Percentiles rank a stretch among this genome's conserved stretches.
Conservation (phyloP, 2,797 vertebrate genomes). For the Thaleichthys pacificus region DNA sequence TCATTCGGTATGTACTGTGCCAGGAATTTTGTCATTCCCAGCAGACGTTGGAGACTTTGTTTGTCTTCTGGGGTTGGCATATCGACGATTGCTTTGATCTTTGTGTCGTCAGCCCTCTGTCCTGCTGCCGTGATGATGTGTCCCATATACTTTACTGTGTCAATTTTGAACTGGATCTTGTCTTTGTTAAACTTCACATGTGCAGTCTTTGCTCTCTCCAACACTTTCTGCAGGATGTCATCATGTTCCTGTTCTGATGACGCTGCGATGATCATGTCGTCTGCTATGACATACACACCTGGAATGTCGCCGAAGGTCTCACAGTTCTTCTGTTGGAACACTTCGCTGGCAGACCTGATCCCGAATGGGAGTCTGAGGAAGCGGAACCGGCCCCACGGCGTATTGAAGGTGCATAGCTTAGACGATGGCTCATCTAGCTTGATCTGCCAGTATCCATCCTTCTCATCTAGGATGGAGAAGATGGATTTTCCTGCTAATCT, state of each 20-base stretch:
- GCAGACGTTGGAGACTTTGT: too few species aligned
- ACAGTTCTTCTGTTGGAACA: constrained; percentile 49
- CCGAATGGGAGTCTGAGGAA: constrained; percentile 9
- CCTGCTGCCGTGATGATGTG: constrained; percentile 8
- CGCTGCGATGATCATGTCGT: constrained; percentile 42
- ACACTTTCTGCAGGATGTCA: constrained; percentile 27
- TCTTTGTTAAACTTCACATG: constrained; percentile 24
- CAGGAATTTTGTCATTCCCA: too few species aligned
- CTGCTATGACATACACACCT: constrained; percentile 27
- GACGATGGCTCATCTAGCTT: constrained; percentile 38
- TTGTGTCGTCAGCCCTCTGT: constrained; percentile 26
- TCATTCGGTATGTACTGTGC: constrained; percentile 15
- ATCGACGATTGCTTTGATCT: neutral
- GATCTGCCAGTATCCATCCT: constrained; percentile 49
- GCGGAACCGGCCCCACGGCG: constrained; percentile 29
- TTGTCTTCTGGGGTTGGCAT: too few species aligned
- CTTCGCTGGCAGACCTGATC: constrained; percentile 38
- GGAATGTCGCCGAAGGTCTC: constrained; percentile 36
- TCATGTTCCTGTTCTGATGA: constrained; percentile 15
- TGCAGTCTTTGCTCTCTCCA: constrained; percentile 22
- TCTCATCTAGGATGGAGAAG: too few species aligned
- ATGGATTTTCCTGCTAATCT: constrained; percentile 40
- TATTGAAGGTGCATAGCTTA: constrained; percentile 30
- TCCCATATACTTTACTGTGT: constrained; percentile 35
- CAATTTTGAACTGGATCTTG: constrained; percentile 6